These are phyloP conservation scores for Therioaphis trifolii DNA, from an alignment of 2,888 invertebrate species.

Conservation along the genomic window DNA sequence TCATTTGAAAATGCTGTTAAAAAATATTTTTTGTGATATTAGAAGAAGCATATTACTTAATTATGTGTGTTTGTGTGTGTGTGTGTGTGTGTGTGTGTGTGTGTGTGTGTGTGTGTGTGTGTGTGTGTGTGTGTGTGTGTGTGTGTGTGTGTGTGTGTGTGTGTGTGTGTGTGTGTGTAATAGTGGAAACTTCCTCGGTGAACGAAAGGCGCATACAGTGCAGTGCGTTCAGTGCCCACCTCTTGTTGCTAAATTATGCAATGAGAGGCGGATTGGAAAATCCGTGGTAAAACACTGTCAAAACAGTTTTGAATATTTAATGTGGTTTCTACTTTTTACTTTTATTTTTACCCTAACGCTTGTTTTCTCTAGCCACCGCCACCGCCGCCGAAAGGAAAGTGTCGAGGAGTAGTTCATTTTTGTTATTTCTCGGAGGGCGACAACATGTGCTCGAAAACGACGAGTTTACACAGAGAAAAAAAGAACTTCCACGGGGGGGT, in stretches of 20 bases:
- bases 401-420: conserved; percentile 45
- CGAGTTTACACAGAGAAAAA: conserved; percentile 24
- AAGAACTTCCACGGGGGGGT: conserved; percentile 30
- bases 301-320: conserved; percentile 62
- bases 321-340: conserved; percentile 33
- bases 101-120: too few relatives aligned
- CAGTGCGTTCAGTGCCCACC: conserved; percentile 5
- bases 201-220: not conserved
- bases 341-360: not conserved
- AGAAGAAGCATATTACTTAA: too few relatives aligned
- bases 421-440: conserved; percentile 45
- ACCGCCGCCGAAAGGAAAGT: not conserved
- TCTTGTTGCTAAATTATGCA: conserved; percentile 58
- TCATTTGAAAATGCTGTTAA: too few relatives aligned
- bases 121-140: too few relatives aligned
- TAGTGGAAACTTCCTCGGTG: not conserved
- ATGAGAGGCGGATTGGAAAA: conserved; percentile 53
- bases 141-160: too few relatives aligned
- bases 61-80: too few relatives aligned
- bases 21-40: too few relatives aligned
- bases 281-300: conserved; percentile 61
- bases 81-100: too few relatives aligned
- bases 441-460: conserved; percentile 51
- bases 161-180: not conserved
- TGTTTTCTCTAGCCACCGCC: not conserved